phyloP scores from a whole-genome alignment of 1,140 invertebrate species.

The Drosophila kepulauana region DNA sequence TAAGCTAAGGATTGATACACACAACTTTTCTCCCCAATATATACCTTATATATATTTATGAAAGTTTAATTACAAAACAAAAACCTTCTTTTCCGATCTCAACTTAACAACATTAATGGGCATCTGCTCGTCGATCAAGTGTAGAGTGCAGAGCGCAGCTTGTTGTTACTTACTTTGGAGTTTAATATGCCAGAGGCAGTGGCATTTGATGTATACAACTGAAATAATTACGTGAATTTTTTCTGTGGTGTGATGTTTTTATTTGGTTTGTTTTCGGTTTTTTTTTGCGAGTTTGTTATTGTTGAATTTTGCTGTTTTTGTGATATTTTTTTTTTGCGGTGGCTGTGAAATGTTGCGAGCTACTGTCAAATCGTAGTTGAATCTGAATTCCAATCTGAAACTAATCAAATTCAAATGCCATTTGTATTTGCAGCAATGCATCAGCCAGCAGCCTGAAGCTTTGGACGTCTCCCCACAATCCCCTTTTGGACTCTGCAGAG shows the following conservation, averaged over 20 bases:
- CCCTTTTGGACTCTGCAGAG: not conserved
- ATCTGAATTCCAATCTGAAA: slow-evolving; percentile 11
- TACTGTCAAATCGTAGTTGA: not conserved
- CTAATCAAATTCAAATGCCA: slow-evolving; percentile 46
- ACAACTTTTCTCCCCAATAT: too few species aligned
- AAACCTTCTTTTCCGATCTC: too few species aligned
- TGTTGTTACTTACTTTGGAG: slow-evolving; percentile 1
- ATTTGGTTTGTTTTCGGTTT: slow-evolving; percentile 4
- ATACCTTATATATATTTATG: too few species aligned
- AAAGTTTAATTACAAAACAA: too few species aligned
- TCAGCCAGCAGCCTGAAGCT: slow-evolving; percentile 57
- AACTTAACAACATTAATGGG: not conserved
- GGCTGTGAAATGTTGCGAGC: slow-evolving; percentile 45
- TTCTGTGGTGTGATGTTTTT: slow-evolving; percentile 30
- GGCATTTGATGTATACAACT: slow-evolving; percentile 53
- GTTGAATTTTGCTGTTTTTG: not conserved
- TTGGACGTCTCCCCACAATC: slow-evolving; percentile 14
- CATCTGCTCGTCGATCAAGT: not conserved
- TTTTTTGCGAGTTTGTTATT: slow-evolving; percentile 9
- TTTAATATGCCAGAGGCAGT: slow-evolving; percentile 53
- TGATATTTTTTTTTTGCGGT: not conserved
- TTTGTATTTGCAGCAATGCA: slow-evolving; percentile 66
- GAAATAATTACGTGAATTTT: slow-evolving; percentile 62
- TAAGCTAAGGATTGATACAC: too few species aligned
- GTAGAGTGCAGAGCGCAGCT: too few species aligned